These are phyloP conservation scores for Chiroxiphia lanceolata DNA, from an alignment of 2,797 vertebrate species.

Conservation along the genomic window DNA sequence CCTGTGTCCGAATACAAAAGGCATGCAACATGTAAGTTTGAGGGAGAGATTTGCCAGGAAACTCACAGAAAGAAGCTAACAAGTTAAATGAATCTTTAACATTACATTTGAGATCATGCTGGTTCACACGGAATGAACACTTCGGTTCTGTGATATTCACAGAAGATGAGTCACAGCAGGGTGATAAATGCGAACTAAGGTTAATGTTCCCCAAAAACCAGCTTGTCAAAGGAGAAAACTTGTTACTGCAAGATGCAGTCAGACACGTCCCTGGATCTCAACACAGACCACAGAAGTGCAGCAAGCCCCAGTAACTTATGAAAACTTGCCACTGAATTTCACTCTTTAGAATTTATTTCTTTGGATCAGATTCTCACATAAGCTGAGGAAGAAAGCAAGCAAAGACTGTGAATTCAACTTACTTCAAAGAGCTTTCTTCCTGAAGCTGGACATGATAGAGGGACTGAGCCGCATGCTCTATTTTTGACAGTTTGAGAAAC, in stretches of 20 bases:
- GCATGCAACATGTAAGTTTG: background rate
- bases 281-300: background rate
- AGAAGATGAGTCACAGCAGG: conserved; percentile 39
- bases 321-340: background rate
- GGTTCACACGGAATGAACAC: conserved; percentile 9
- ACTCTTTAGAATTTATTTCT: background rate
- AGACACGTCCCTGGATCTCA: background rate
- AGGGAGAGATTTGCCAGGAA: background rate
- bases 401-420: conserved; percentile 6
- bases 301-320: background rate
- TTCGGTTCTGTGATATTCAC: background rate
- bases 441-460: conserved; percentile 85
- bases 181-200: conserved; percentile 31
- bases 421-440: conserved; percentile 84
- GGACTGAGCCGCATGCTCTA: conserved; percentile 91
- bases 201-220: background rate
- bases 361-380: background rate
- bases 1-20: background rate
- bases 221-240: background rate
- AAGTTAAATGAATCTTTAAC: background rate
- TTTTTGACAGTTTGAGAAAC: conserved; percentile 92
- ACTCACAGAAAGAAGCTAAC: background rate
- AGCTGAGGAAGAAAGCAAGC: background rate
- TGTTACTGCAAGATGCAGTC: conserved; percentile 1
- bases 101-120: background rate